A percentile compares a stretch with the other conserved stretches of the same genome.
Conservation (phyloP, 64 coral and sea anemone genomes). For the Actinia tenebrosa region DNA sequence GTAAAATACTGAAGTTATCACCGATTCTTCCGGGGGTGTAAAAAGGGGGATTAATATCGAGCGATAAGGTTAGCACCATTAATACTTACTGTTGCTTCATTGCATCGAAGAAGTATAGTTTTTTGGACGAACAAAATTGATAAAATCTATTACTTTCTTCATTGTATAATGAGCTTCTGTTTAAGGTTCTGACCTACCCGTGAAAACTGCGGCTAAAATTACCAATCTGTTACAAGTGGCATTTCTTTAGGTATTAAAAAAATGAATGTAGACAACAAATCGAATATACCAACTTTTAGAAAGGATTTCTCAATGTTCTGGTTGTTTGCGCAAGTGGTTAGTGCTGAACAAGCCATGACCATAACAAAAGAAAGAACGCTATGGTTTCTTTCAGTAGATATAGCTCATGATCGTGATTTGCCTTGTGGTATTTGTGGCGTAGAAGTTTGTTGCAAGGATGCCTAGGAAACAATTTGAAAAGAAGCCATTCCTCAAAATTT, state of each 20-base stretch:
- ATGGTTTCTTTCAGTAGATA: background rate
- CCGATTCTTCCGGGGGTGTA: background rate
- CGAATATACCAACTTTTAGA: no score
- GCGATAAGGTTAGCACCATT: constrained; percentile 16
- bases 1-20: constrained; percentile 22
- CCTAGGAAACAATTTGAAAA: background rate
- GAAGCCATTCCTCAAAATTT: background rate
- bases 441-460: background rate
- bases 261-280: no score
- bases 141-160: background rate
- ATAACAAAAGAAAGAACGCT: background rate
- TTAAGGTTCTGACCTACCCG: background rate
- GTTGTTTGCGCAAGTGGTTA: no score
- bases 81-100: background rate
- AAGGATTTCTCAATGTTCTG: no score
- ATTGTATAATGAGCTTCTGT: constrained; percentile 1
- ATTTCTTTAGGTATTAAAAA: background rate
- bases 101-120: background rate
- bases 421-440: background rate
- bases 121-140: background rate
- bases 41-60: background rate
- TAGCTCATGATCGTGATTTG: background rate
- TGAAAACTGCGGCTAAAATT: background rate
- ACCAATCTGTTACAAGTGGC: background rate
- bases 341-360: background rate